Conservation (phyloP, 1,140 invertebrate species). For the Drosophila albomicans region DNA sequence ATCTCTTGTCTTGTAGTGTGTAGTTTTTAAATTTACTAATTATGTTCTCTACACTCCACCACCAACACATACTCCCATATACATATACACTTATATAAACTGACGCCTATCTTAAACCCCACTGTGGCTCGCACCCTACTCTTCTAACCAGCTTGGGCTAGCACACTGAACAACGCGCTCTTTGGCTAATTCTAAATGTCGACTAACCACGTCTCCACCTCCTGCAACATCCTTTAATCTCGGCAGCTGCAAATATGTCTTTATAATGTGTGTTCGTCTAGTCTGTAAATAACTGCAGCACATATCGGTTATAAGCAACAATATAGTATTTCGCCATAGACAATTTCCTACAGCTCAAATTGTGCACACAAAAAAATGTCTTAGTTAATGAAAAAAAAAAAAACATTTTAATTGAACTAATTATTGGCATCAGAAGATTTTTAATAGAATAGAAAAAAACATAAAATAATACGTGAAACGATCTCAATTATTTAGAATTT, state of each 20-base stretch:
- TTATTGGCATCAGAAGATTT: too few species aligned
- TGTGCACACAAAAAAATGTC: too few species aligned
- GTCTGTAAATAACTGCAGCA: too few species aligned
- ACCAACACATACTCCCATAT: conserved; percentile 23
- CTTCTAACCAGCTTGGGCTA: conserved; percentile 9
- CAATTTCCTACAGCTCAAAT: too few species aligned
- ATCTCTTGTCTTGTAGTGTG: conserved; percentile 7
- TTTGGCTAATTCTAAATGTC: neutral
- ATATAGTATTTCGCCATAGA: too few species aligned
- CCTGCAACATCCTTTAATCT: neutral
- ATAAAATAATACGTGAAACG: too few species aligned
- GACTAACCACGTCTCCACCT: neutral
- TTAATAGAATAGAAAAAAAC: too few species aligned
- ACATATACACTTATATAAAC: neutral
- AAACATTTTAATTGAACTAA: too few species aligned
- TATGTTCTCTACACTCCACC: conserved; percentile 15
- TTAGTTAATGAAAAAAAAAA: too few species aligned
- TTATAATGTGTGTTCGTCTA: neutral
- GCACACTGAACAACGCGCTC: neutral
- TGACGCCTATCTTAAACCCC: conserved; percentile 13
- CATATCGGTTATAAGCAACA: too few species aligned
- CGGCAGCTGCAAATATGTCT: neutral
- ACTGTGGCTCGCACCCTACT: conserved; percentile 7
- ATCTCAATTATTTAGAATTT: too few species aligned
- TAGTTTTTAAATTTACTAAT: conserved; percentile 38